Conservation (phyloP, 2,888 invertebrate genomes). For the Crocallis elinguaria region DNA sequence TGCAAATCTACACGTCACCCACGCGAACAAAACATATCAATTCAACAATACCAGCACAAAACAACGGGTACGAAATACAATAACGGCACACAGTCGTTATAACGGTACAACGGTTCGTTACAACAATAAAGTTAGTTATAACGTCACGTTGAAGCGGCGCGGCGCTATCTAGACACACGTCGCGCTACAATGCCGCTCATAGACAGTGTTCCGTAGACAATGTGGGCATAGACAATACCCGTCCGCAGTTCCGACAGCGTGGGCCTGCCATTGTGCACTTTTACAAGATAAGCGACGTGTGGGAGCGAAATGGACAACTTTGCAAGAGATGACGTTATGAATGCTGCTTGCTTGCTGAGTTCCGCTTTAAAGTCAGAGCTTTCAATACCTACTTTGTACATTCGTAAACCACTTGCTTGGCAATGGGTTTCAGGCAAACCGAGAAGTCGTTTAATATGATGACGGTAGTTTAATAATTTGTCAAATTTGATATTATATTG, state of each 20-base stretch:
- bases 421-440: background rate
- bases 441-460: too few relatives aligned
- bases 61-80: constrained; percentile 36
- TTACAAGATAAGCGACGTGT: constrained; percentile 48
- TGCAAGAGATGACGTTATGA: constrained; percentile 8
- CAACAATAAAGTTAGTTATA: constrained; percentile 42
- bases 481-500: too few relatives aligned
- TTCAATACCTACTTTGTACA: background rate
- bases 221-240: constrained; percentile 48
- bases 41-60: constrained; percentile 27
- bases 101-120: constrained; percentile 38
- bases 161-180: constrained; percentile 51
- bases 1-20: constrained; percentile 7
- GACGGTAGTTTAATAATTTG: too few relatives aligned
- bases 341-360: background rate
- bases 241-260: constrained; percentile 46
- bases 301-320: constrained; percentile 30
- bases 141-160: constrained; percentile 38
- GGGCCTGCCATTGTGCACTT: constrained; percentile 37
- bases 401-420: background rate
- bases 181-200: constrained; percentile 31
- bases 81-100: constrained; percentile 27
- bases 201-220: constrained; percentile 34
- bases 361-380: background rate
- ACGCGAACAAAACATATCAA: constrained; percentile 13